These are phyloP conservation scores for Sarcophaga bullata DNA, from an alignment of 1,140 invertebrate species.

Conservation along the genomic window DNA sequence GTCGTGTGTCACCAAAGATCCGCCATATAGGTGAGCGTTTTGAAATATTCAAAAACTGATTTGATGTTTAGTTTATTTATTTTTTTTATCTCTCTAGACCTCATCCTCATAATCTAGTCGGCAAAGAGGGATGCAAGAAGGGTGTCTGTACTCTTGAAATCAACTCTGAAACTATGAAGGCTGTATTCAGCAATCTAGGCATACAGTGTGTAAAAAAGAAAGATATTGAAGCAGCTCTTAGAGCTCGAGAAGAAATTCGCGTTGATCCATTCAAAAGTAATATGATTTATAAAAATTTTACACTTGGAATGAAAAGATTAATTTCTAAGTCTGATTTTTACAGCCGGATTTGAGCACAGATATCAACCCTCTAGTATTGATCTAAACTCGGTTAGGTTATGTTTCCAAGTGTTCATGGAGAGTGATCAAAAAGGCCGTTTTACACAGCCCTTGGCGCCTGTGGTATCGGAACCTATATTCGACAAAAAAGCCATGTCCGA, in stretches of 20 bases:
- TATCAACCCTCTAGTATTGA: slow-evolving; percentile 87
- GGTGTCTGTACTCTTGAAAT: slow-evolving; percentile 92
- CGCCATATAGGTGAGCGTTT: slow-evolving; percentile 71
- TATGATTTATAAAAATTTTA: slow-evolving; percentile 53
- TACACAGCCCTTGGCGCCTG: slow-evolving; percentile 74
- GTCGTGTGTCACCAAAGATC: slow-evolving; percentile 93
- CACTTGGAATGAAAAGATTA: slow-evolving; percentile 24
- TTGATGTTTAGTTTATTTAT: slow-evolving; percentile 42
- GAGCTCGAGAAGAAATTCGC: slow-evolving; percentile 81
- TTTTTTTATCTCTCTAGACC: slow-evolving; percentile 68
- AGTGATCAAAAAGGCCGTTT: slow-evolving; percentile 79
- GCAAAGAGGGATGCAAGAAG: slow-evolving; percentile 89
- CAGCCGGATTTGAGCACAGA: slow-evolving; percentile 89
- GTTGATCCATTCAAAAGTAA: slow-evolving; percentile 96
- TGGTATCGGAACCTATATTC: slow-evolving; percentile 92
- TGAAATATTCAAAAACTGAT: neutral
- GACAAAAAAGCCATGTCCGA: slow-evolving; percentile 97
- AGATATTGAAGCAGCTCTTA: slow-evolving; percentile 88
- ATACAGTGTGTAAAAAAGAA: slow-evolving; percentile 97
- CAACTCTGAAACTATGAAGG: slow-evolving; percentile 78
- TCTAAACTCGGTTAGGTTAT: slow-evolving; percentile 90
- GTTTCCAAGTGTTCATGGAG: slow-evolving; percentile 93
- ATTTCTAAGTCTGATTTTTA: slow-evolving; percentile 49
- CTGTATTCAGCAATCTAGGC: slow-evolving; percentile 89
- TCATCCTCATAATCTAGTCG: slow-evolving; percentile 96